These are phyloP conservation scores for Coleophora flavipennella DNA, from an alignment of 2,888 invertebrate genomes.

Conservation along the genomic window DNA sequence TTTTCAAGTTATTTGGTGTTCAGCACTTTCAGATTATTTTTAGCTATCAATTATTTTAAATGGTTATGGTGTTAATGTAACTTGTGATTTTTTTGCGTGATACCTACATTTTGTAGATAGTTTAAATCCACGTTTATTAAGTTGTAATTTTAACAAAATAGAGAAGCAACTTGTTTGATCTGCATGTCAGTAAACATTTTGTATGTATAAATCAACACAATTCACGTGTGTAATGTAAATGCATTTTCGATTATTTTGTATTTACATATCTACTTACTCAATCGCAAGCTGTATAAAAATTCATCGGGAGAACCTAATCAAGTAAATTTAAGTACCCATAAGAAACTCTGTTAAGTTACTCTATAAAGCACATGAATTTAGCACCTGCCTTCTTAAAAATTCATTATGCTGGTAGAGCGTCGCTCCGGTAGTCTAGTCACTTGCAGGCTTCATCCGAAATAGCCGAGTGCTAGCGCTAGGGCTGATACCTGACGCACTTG, in stretches of 20 bases:
- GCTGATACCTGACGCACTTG: too few species aligned
- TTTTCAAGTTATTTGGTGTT: constrained; percentile 26
- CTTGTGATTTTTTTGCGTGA: background rate
- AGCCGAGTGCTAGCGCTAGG: constrained; percentile 7
- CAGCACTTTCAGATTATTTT: constrained; percentile 43
- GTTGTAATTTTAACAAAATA: too few species aligned
- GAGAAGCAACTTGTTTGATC: too few species aligned
- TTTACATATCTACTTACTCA: too few species aligned
- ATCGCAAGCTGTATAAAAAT: background rate
- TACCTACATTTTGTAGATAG: background rate
- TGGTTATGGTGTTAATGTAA: constrained; percentile 22
- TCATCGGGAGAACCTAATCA: background rate
- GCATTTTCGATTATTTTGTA: too few species aligned
- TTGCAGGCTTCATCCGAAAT: constrained; percentile 26
- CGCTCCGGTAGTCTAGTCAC: constrained; percentile 29
- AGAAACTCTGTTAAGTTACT: constrained; percentile 7
- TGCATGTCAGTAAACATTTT: too few species aligned
- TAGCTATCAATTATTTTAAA: constrained; percentile 30
- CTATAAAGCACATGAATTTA: constrained; percentile 25
- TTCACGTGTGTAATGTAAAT: too few species aligned
- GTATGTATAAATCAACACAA: too few species aligned
- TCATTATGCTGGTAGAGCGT: constrained; percentile 18
- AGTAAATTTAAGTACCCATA: constrained; percentile 3
- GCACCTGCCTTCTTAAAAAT: constrained; percentile 31
- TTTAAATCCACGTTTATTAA: too few species aligned